Base-by-base conservation (phyloP, 2,797 vertebrate species). In the Craterocephalus amniculus region DNA sequence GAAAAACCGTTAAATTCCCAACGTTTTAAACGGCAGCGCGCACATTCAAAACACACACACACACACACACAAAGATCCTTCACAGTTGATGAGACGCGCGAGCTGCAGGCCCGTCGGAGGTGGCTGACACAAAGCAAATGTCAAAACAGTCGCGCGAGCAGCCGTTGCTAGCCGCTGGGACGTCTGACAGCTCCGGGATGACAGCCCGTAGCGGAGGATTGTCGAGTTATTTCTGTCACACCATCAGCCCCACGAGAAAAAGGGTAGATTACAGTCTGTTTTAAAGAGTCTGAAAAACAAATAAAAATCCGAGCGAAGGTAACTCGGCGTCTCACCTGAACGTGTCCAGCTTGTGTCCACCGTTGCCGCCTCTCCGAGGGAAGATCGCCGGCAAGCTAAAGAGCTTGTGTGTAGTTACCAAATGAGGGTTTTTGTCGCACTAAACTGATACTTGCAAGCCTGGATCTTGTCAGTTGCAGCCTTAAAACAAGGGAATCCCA, bases 121-220 rank as follows among this genome's bases (percentile, higher is more conserved):
- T 63, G 81, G 32, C 74, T 70, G 80, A 86, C 89, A 90, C 91
- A 90, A 89, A 89, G 89, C 87, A 80, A 89, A 87, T 81, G 88
- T 88, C 84, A 87, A 38, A 84, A 81, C 74, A 80, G 70, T 57
- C 43, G 64, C 66, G 27, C 20, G 67, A 58, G 4, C 62, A n/a
- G 67, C 43, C 38, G 35, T n/a, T 35, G 77, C 83, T 68, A 77
- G 49, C 74, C 38, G 69, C 52, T 14, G 72, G 68, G 70, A 62
- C 77, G 54, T 2, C 1, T 83, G 81, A 81, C 84, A 73, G 68
- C 52, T 32, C 48, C 66, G 36, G 65, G 32, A 16, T 54, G 67
- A 74, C 74, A 70, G 52, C 45, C 32, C 31, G 43, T 6, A 20
- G 26, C n/a, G 36, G 54, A 69, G 29, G 48, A 45, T 34, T 27